phyloP scores from a whole-genome alignment of 2,888 invertebrate genomes.

The Cecidostiba fungosa region DNA sequence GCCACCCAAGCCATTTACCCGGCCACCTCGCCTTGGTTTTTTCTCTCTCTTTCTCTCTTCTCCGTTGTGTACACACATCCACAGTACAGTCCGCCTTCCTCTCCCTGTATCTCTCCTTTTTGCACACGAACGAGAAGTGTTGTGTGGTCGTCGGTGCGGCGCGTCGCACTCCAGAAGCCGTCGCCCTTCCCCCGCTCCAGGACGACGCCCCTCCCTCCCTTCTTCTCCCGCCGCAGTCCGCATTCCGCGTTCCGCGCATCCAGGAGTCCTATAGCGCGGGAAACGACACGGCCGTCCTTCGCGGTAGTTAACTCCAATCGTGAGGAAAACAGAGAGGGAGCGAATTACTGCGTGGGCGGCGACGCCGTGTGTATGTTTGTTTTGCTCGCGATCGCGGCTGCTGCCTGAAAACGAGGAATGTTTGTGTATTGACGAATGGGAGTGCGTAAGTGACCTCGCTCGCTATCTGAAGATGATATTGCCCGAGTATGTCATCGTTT shows the following conservation, averaged over 20 bases:
- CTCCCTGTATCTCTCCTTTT: conserved; percentile 10
- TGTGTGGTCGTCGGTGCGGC: not conserved
- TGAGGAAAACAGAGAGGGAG: not conserved
- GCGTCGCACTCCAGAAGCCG: conserved; percentile 24
- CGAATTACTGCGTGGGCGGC: not conserved
- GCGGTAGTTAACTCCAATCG: conserved; percentile 43
- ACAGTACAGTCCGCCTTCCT: not conserved
- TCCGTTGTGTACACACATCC: not conserved
- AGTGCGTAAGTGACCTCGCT: not conserved
- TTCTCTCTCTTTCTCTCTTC: not conserved
- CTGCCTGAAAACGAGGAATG: not conserved
- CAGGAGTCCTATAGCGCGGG: conserved; percentile 11
- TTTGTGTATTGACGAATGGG: not conserved
- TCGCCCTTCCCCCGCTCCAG: conserved; percentile 31
- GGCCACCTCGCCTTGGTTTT: conserved; percentile 18
- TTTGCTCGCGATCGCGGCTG: not conserved
- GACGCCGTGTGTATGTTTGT: not conserved
- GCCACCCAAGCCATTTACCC: conserved; percentile 40
- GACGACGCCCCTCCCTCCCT: not conserved
- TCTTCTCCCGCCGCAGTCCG: not conserved
- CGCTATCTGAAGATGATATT: not conserved
- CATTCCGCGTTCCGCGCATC: conserved; percentile 10
- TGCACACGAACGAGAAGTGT: not conserved
- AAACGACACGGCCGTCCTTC: conserved; percentile 47
- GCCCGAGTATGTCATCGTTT: not conserved